Evolutionary conservation across 1,140 invertebrate genomes (phyloP).

Genomic region (Mya arenaria): DNA sequence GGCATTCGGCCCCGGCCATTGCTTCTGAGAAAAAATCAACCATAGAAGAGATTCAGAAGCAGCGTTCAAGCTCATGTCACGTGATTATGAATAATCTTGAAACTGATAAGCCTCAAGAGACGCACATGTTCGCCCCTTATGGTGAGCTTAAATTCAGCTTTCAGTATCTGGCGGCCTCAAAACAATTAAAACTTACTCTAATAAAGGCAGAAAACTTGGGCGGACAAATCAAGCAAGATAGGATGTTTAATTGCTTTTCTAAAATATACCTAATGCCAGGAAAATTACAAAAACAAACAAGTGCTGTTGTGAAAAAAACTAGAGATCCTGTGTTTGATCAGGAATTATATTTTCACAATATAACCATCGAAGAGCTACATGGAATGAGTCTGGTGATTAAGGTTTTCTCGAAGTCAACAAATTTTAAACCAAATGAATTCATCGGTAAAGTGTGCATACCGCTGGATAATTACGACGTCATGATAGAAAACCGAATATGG

Average conservation of each 20-base stretch:
- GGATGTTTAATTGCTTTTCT: conserved; percentile 66
- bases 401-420: conserved; percentile 72
- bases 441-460: conserved; percentile 74
- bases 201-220: conserved; percentile 75
- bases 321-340: conserved; percentile 74
- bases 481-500: conserved; percentile 78
- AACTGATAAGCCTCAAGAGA: background rate
- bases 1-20: conserved; percentile 71
- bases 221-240: conserved; percentile 65
- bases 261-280: conserved; percentile 76
- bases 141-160: conserved; percentile 79
- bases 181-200: conserved; percentile 71
- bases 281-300: conserved; percentile 76
- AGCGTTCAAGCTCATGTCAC: conserved; percentile 57
- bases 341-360: conserved; percentile 73
- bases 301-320: conserved; percentile 72
- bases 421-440: conserved; percentile 72
- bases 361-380: conserved; percentile 70
- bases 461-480: conserved; percentile 73
- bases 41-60: conserved; percentile 25
- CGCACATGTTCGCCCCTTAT: conserved; percentile 63
- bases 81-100: conserved; percentile 9
- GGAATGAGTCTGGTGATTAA: conserved; percentile 72
- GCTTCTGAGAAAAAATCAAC: conserved; percentile 1
- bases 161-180: conserved; percentile 71